Base-by-base conservation (phyloP, 2,113 vertebrate genomes). In the Ophthalmolycus amberensis region DNA sequence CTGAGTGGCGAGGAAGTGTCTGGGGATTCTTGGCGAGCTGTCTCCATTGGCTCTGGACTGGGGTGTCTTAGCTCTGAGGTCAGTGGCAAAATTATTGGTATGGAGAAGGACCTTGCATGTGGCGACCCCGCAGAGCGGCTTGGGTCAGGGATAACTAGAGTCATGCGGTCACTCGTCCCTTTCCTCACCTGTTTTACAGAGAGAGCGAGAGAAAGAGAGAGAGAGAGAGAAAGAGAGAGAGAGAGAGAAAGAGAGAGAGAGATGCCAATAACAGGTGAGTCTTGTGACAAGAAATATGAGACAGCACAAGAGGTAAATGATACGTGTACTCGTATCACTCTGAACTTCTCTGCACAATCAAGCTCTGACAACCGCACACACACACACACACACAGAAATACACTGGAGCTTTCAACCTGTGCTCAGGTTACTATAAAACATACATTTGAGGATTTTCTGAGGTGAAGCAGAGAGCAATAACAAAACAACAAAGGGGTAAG, bases 161-260 rank as follows among this genome's bases (percentile, higher is more conserved):
- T 27, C 50, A 34, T 62, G 29, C 66, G 4, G 25, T 92, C 90
- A 34, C 59, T 75, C 59, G 78, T 89, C 37, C 69, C 86, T 71
- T 89, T 94, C 77, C 85, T 94, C 73, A 92, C 89, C 94, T 94
- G 88, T 87, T 76, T 38, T 27, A 82, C 44, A 52, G 22, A 82
- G 62, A 71, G 22, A 74, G 58, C 46, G 22, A 82, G 62, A 71
- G 22, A 74, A 40, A 29, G 34, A 37, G 27, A 46, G 60, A 67
- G 73, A n/a, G n/a, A 44, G 38, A 29, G 37, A 46, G 32, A 38
- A 3, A 40, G 48, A 42, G n/a, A 34, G 10, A 29, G 20, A 72
- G 42, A 50, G 14, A 38, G 37, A 38, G 42, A 37, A 12, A 29
- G n/a, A n/a, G n/a, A n/a, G 8, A 56, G 15, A 58, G 54, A 44